Conservation (phyloP, 2,797 vertebrate species). For the Zalophus californianus region DNA sequence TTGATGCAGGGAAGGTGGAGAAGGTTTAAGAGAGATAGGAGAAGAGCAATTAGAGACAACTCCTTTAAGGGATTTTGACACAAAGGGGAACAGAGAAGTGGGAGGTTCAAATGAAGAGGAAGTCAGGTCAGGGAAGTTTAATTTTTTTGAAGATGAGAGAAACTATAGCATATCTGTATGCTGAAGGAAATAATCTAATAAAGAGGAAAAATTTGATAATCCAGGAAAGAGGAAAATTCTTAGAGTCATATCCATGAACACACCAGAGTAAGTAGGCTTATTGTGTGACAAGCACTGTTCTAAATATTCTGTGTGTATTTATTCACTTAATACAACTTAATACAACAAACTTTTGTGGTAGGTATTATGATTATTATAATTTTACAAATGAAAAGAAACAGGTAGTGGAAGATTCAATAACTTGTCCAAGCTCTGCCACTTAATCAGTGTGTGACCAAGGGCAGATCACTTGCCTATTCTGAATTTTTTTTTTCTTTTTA, state of each 20-base stretch:
- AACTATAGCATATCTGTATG: not conserved
- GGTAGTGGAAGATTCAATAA: not conserved
- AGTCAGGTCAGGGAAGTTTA: not conserved
- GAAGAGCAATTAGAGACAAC: not conserved
- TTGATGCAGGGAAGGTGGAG: not conserved
- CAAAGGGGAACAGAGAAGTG: not conserved
- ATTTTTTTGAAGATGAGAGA: constrained; percentile 5
- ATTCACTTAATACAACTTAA: not conserved
- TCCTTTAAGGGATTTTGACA: not conserved
- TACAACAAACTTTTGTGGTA: not conserved
- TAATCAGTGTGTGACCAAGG: not conserved
- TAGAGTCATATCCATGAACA: not conserved
- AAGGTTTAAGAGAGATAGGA: not conserved
- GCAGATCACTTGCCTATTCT: not conserved
- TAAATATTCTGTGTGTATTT: not conserved
- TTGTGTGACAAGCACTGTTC: not conserved
- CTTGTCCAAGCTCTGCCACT: not conserved
- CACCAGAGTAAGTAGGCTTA: not conserved
- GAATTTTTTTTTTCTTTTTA: constrained; percentile 34
- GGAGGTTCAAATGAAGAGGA: not conserved
- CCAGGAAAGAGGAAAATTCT: constrained; percentile 18
- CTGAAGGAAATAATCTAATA: not conserved
- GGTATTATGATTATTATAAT: not conserved
- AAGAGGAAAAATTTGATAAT: not conserved
- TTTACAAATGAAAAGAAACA: constrained; percentile 11